Base-by-base conservation (phyloP, 2,113 vertebrate species). In the Gnathonemus longibarbis region DNA sequence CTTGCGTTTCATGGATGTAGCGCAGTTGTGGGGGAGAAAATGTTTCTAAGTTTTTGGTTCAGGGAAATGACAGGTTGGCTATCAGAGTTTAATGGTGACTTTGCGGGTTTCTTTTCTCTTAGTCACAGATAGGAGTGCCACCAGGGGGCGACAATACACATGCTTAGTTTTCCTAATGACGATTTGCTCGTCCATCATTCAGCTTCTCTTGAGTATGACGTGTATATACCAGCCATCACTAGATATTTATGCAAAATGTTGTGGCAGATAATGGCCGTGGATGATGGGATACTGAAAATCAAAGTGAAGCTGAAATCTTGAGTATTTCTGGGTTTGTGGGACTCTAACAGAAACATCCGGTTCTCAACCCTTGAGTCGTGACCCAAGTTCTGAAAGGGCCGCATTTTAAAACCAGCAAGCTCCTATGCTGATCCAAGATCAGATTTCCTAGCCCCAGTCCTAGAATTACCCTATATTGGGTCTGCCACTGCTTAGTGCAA, bases 131-230 rank as follows among this genome's bases (percentile, higher is more conserved):
- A 13, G 1, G 35, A 89, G 3, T 89, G 91, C 94, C 96, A 96
- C 95, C 91, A 88, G 94, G 95, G 94, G 95, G 93, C 94, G 24
- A 90, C 89, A 10, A 88, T 21, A 86, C 15, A 92, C 83, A 56
- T 50, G 83, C 89, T 90, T 91, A 2, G 15, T 49, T 11, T 31
- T 2, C 27, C 48, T 39, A 50, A 87, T n/a, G 62, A 11, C 11
- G 42, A 84, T 84, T 46, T 93, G 24, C 15, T 46, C 17, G 21
- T n/a, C 13, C 83, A n/a, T 84, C 21, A 84, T 42, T 21, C 77
- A 83, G 5, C 19, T 24, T 46, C 80, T 45, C 91, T 92, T 92
- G 45, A 85, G 83, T 19, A 85, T 48, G 42, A 85, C 17, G 2
- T 42, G 74, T 80, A 1, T 39, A 77, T 70, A 31, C 5, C n/a